phyloP scores from a whole-genome alignment of 2,797 vertebrate genomes.

The Sparus aurata region DNA sequence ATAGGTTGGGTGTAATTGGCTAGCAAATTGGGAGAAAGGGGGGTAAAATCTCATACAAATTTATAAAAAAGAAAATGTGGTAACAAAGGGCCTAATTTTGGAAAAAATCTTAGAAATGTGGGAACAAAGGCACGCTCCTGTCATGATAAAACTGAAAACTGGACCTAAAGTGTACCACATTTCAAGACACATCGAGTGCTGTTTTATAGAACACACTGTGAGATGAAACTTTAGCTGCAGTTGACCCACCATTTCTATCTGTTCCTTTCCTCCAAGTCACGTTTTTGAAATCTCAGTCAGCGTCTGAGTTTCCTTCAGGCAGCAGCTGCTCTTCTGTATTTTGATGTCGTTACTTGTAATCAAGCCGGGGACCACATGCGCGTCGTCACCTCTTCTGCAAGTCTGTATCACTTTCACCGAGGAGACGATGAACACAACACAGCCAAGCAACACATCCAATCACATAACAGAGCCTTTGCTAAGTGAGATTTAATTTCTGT shows the following conservation, averaged over 20 bases:
- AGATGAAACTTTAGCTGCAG: not conserved
- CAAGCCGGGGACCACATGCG: not conserved
- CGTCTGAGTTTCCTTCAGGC: not conserved
- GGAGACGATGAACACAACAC: not conserved
- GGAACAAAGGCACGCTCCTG: too few species aligned
- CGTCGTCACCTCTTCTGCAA: not conserved
- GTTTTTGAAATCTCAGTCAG: not conserved
- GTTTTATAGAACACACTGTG: too few species aligned
- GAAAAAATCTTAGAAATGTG: too few species aligned
- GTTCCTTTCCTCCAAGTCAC: not conserved
- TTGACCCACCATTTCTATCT: not conserved
- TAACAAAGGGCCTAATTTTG: too few species aligned
- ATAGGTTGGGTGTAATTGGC: too few species aligned
- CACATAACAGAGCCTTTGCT: rapidly evolving
- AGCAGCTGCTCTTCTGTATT: constrained; percentile 18
- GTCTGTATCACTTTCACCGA: not conserved
- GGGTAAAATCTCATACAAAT: too few species aligned
- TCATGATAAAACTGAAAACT: too few species aligned
- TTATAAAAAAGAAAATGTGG: too few species aligned
- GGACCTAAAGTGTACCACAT: too few species aligned
- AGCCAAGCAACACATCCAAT: not conserved
- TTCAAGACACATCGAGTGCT: too few species aligned
- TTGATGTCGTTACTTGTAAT: constrained; percentile 13
- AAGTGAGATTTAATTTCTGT: constrained; percentile 3
- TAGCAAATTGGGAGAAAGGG: too few species aligned